Base-by-base conservation (phyloP, 2,797 vertebrate genomes). In the Darevskia mixta region DNA sequence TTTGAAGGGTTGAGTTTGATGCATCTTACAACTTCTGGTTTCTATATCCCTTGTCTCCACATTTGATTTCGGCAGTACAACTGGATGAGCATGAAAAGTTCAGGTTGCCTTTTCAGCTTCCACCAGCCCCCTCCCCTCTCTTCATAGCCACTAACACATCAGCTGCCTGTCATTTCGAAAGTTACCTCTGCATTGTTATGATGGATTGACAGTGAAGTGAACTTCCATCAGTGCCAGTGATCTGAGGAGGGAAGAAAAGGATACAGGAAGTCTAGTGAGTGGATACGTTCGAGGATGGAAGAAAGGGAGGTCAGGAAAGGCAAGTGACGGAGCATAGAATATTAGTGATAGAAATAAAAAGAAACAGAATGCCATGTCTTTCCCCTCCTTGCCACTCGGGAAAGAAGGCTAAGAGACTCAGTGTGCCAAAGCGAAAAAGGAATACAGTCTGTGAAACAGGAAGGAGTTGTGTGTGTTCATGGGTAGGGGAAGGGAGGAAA, bases 281-380 rank as follows among this genome's bases (percentile, higher is more conserved):
- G 49, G 93, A 90, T 91, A 81, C 91, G 88, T 88, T 93, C 86
- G 87, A 93, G 94, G 92, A 87, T 0, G 90, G 86, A 90, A 91
- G 79, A 91, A 95, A 95, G 86, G 93, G 84, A 88, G 86, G 83
- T 88, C 90, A 87, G 92, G 94, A 96, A 93, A 95, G 92, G 95
- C 95, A 95, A 97, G 93, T 89, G 91, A 76, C 91, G 82, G 84
- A 93, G 90, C 91, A 94, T 93, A 95, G 96, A 96, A 95, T 96
- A 94, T 95, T 92, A 96, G 96, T 94, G 94, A 96, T 91, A 88
- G 93, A 94, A 92, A 91, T 86, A 87, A 93, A 91, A 85, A 83
- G 87, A 88, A 83, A 7, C 61, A 1, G 79, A 90, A 90, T 93
- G 91, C 87, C 75, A 85, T 6, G n/a, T 88, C 87, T 87, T 91